Evolutionary conservation across 2,888 invertebrate genomes (phyloP), one percentile per base, ranked within the genome.

Genomic region (Uropetala carovei): DNA sequence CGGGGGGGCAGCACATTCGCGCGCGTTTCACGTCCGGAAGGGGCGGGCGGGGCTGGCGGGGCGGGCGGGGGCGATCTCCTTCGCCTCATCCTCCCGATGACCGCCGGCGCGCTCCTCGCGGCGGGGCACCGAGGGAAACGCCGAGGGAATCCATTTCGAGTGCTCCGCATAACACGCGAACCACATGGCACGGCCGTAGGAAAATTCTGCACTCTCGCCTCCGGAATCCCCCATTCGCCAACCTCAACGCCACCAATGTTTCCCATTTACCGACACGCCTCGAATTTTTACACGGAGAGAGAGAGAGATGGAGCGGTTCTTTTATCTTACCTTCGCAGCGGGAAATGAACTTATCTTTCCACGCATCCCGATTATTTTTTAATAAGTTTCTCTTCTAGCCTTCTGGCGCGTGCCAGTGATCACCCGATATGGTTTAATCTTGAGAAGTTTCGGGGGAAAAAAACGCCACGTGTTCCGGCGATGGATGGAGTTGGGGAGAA

Each of bases 91-190:
- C 83, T 83, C 60, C 64, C 89, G 64, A 64, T 18, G 68, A 64
- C 30, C 89, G 89, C 89, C 27, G 59, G 60, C 89, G 14, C 43
- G 64, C 8, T 11, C 60, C 59, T 30, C 89, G 60, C 89, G 89
- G 89, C 89, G 64, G 89, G 89, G 89, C 64, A 89, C 89, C 89
- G 68, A n/a, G 30, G 64, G 60, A 64, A 13, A 9, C 30, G 89
- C 89, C 89, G 64, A 43, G 83, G 30, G 43, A 64, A 43, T 27
- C 43, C 60, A 43, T 10, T 18, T 43, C 60, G 30, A 64, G 18
- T 64, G 89, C 11, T 43, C 89, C 60, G 89, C 64, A 43, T 22
- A 75, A 27, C 22, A 27, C 75, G 75, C 75, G 22, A 27, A 68
- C 30, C 64, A 43, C n/a, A 89, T 89, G 89, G 14, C 4, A 13